These are phyloP conservation scores for Parnassius mnemosyne DNA, from an alignment of 2,888 invertebrate genomes.

Conservation along the genomic window DNA sequence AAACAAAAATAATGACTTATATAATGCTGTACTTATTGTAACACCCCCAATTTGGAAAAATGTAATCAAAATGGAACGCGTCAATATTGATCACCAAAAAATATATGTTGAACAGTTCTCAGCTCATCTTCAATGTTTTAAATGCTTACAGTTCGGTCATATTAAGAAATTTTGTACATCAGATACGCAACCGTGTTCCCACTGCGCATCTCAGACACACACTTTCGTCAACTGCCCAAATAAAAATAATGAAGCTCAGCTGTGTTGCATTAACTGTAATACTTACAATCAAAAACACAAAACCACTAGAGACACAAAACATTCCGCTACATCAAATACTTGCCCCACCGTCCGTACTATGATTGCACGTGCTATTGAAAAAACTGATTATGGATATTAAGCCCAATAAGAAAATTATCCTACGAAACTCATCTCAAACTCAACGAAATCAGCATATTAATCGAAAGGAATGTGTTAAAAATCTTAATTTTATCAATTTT, in stretches of 20 bases:
- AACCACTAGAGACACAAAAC: background rate
- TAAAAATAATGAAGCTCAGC: background rate
- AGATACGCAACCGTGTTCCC: background rate
- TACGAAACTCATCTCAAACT: background rate
- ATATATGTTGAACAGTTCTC: background rate
- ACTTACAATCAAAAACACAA: background rate
- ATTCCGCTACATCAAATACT: conserved; percentile 4
- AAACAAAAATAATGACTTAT: background rate
- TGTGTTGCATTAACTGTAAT: background rate
- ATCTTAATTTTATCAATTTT: background rate
- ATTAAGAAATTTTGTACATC: background rate
- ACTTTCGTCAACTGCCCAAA: background rate
- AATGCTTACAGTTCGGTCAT: conserved; percentile 6
- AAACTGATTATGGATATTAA: conserved; percentile 6
- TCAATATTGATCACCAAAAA: conserved; percentile 2
- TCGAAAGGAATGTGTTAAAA: background rate
- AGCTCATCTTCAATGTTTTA: background rate
- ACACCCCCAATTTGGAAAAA: too few relatives aligned
- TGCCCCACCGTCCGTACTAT: conserved; percentile 1
- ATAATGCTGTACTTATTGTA: background rate
- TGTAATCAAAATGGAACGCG: too few relatives aligned
- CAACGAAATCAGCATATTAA: background rate
- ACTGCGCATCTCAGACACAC: background rate
- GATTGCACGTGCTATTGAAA: background rate
- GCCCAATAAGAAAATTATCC: background rate